A percentile compares a stretch with the other conserved stretches of the same genome.
These are phyloP conservation scores for Apoda limacodes DNA, from an alignment of 2,888 invertebrate genomes.

Conservation along the genomic window DNA sequence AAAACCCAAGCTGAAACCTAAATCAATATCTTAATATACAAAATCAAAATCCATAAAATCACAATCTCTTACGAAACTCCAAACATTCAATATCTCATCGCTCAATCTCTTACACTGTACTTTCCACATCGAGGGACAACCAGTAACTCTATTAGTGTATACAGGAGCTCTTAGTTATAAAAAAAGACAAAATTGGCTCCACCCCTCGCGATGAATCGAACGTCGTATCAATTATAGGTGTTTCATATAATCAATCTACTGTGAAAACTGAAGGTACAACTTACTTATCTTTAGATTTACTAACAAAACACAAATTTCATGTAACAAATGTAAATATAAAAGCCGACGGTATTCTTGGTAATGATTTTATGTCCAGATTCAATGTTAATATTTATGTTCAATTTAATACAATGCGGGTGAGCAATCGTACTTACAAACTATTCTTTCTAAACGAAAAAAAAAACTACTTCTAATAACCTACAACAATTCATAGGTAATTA, in stretches of 20 bases:
- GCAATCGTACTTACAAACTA: conserved; percentile 20
- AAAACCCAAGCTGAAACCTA: background rate
- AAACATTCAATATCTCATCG: conserved; percentile 20
- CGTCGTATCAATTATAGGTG: conserved; percentile 22
- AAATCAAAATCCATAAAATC: background rate
- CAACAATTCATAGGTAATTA: conserved; percentile 16
- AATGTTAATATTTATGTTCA: conserved; percentile 22
- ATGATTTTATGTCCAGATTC: conserved; percentile 26
- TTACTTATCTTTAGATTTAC: conserved; percentile 19
- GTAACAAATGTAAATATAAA: conserved; percentile 21
- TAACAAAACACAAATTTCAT: conserved; percentile 22
- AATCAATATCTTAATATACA: background rate
- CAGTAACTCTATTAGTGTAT: conserved; percentile 20
- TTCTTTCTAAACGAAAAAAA: conserved; percentile 14
- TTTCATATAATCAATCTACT: conserved; percentile 19
- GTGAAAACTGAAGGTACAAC: conserved; percentile 19
- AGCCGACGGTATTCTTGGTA: conserved; percentile 24
- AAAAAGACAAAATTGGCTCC: conserved; percentile 17
- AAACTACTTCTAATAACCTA: conserved; percentile 2
- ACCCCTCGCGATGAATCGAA: conserved; percentile 13
- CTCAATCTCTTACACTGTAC: conserved; percentile 22
- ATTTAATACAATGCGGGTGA: conserved; percentile 24
- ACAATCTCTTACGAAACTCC: too few relatives aligned
- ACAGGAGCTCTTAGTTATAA: conserved; percentile 24
- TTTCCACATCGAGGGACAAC: conserved; percentile 20